Evolutionary conservation across 2,113 vertebrate genomes (phyloP).

Genomic region (Rutilus rutilus): DNA sequence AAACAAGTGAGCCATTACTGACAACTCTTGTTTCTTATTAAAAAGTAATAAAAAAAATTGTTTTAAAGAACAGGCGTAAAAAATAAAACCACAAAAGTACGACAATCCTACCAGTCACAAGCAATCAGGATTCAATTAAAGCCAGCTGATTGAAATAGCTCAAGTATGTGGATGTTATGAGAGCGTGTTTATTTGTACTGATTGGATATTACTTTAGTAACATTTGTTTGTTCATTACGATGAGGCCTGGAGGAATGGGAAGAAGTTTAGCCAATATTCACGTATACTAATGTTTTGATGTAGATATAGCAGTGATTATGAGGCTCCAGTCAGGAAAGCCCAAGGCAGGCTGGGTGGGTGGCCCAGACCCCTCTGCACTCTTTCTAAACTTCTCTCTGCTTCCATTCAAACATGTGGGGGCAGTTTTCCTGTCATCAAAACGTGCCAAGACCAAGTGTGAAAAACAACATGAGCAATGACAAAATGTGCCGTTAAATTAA

Average conservation of each 20-base stretch:
- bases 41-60: too few relatives aligned
- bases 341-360: constrained; percentile 51
- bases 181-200: constrained; percentile 15
- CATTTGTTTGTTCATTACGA: background rate
- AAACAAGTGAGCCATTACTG: background rate
- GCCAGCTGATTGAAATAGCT: background rate
- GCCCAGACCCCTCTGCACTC: constrained; percentile 16
- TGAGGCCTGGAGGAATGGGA: background rate
- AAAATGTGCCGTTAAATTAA: background rate
- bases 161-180: background rate
- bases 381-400: constrained; percentile 28
- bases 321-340: constrained; percentile 30
- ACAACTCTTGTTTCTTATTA: background rate
- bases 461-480: constrained; percentile 2
- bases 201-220: background rate
- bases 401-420: constrained; percentile 45
- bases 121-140: constrained; percentile 4
- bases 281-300: background rate
- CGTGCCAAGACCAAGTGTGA: background rate
- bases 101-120: background rate
- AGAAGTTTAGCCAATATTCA: constrained; percentile 8
- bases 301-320: constrained; percentile 38
- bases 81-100: background rate
- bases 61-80: background rate
- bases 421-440: constrained; percentile 34